Base-by-base conservation (phyloP, 2,797 vertebrate species). In the Sebastes matsubarae region DNA sequence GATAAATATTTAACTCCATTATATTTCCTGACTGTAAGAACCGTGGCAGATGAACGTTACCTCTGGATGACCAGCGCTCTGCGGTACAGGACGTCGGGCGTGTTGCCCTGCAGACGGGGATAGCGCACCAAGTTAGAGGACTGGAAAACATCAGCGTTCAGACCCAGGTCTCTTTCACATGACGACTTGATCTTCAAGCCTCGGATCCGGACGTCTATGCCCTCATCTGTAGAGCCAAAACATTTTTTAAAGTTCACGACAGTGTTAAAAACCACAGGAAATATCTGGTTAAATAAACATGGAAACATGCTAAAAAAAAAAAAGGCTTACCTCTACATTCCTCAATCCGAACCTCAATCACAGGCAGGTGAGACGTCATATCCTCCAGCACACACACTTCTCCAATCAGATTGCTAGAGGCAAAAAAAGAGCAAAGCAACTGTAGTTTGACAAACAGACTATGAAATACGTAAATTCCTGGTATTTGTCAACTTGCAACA, bases 121-220 rank as follows among this genome's bases (percentile, higher is more conserved):
- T 99, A 99, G 36, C 98, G 97, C 77, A 99, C 98, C 24, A 99
- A 92, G 89, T 97, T 98, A 50, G 96, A 93, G 2, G 98, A 96
- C 92, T 98, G 98, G 93, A 99, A 99, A 86, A 99, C 96, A 74
- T 99, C 98, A 1, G 98, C 97, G 3, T 97, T 99, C 76, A 99
- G 94, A 30, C 98, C 98, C 82, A 99, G 88, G 87, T 99, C 97
- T 70, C 98, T 94, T 86, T 99, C 98, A 66, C 97, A 97, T 0
- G 98, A 99, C 0, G 97, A 99, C 88, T 98, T 99, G 85, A 99
- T 99, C 96, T 99, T 99, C 87, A 99, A 92, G 24, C 98, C 98
- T 69, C 97, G 95, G 78, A 99, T 97, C 75, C 98, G 97, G 64
- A 99, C 98, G 8, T 99, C 98, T 54, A 99, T 99, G 1, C 98